Percentiles rank a stretch among this genome's conserved stretches.
These are phyloP conservation scores for Eulacestoma nigropectus DNA, from an alignment of 2,113 vertebrate species.

Conservation along the genomic window DNA sequence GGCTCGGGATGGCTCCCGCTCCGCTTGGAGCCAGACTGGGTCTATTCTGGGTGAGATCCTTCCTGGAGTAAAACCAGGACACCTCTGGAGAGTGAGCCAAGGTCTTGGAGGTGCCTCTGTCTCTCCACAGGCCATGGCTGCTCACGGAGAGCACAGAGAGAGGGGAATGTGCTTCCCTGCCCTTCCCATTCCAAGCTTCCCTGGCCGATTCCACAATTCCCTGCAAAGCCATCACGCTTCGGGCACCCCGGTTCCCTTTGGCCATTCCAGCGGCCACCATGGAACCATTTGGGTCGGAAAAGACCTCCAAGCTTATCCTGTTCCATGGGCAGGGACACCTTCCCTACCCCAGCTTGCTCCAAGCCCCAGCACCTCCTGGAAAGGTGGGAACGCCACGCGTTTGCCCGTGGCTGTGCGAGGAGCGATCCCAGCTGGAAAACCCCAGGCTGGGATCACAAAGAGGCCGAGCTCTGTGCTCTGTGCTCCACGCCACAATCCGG, in stretches of 20 bases:
- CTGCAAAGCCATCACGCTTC: fast-evolving
- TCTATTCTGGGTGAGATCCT: background rate
- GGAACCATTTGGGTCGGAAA: background rate
- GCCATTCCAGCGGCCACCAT: background rate
- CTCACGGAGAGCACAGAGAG: fast-evolving
- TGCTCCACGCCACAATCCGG: background rate
- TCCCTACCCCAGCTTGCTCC: background rate
- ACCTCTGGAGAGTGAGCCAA: fast-evolving
- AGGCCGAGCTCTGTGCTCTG: fast-evolving
- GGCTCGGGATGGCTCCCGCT: background rate
- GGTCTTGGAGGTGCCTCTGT: background rate
- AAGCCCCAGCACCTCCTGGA: background rate
- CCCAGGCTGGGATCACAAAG: background rate
- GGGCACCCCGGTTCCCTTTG: background rate
- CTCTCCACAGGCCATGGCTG: fast-evolving
- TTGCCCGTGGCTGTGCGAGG: fast-evolving
- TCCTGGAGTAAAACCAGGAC: background rate
- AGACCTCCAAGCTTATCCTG: background rate
- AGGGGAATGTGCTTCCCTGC: background rate
- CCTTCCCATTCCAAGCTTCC: background rate
- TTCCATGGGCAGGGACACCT: background rate
- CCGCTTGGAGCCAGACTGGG: background rate
- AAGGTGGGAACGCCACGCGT: fast-evolving
- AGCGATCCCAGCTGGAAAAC: background rate
- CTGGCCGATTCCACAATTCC: background rate